Base-by-base conservation (phyloP, 1,140 invertebrate genomes). In the Drosophila setifemur region DNA sequence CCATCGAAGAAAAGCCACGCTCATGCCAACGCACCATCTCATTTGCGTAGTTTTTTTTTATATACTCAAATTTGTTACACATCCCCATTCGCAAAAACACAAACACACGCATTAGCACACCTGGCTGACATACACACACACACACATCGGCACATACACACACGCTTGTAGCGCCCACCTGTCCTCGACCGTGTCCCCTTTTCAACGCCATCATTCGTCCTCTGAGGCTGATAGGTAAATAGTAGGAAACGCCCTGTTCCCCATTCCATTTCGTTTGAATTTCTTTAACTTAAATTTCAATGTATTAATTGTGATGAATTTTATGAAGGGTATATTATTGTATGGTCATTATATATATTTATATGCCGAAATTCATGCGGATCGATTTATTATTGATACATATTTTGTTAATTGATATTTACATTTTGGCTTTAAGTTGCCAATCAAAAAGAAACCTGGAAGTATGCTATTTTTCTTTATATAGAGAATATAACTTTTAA, bases 11-110 rank as follows among this genome's bases (percentile, higher is more conserved):
- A 48, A 49, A 55, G 39, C 31, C 67, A 55, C 69, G 29, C 45
- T 26, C 68, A 52, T 52, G 39, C 78, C 76, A 81, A 75, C 64
- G 71, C 76, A 81, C 70, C 70, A 50, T 39, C 54, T 68, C 78
- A 77, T 72, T 74, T 71, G 63, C 55, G 58, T 66, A 61, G 57
- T 43, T 43, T 57, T 58, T 48, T 63, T 16, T 11, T 57, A 61
- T 57, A 57, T 52, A 44, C 53, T 58, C 39, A 44, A 33, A 57
- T 19, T 64, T 64, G 60, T 64, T 40, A 39, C 60, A 64, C 43
- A 61, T 64, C 14, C n/a, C 21, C 48, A 64, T 14, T 64, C 57
- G 31, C 43, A 55, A n/a, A n/a, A n/a, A n/a, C 40, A 55, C 49
- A 69, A 29, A 28, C 18, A 35, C 6, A n/a, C 29, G 21, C 21